phyloP scores from a whole-genome alignment of 2,113 vertebrate species.

The Nycticryphes semicollaris region DNA sequence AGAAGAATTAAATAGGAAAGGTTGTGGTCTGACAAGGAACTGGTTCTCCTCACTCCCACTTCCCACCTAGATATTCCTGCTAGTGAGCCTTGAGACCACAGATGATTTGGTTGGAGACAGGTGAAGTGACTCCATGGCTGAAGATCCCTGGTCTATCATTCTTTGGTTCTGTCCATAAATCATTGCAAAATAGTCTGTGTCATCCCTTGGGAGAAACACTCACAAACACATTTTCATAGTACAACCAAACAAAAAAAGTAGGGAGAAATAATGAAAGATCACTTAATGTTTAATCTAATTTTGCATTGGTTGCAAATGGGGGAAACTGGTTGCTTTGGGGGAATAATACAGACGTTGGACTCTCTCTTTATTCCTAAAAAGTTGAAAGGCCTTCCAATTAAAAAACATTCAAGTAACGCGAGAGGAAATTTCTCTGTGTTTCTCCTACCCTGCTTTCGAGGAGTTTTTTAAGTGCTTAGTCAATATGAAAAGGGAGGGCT shows the following conservation, averaged over 20 bases:
- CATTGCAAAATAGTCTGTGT: background rate
- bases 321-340: background rate
- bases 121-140: background rate
- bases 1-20: background rate
- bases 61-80: background rate
- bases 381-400: background rate
- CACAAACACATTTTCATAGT: background rate
- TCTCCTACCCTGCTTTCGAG: background rate
- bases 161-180: background rate
- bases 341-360: background rate
- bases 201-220: background rate
- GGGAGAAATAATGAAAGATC: background rate
- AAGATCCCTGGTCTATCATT: background rate
- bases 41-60: background rate
- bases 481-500: background rate
- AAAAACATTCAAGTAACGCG: background rate
- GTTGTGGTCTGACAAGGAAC: background rate
- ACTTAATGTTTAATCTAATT: background rate
- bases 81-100: rapidly evolving
- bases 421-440: background rate
- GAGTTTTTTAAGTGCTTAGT: background rate
- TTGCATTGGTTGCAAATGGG: background rate
- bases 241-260: background rate
- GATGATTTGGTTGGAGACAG: background rate
- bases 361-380: background rate